phyloP scores from a whole-genome alignment of 2,113 vertebrate genomes.

The Proterorhinus semilunaris region DNA sequence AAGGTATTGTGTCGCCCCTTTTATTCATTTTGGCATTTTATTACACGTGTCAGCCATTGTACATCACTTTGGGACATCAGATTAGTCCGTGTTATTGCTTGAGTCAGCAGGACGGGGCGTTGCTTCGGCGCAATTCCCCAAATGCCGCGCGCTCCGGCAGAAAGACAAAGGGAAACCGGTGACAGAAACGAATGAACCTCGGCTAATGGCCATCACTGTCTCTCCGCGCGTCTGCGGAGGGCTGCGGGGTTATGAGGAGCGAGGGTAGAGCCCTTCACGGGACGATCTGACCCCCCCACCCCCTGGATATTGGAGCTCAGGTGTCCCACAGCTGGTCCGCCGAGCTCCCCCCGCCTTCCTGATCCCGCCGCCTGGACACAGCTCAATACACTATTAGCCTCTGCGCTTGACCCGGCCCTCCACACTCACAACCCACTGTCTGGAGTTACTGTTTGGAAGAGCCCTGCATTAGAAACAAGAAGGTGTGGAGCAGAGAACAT shows the following conservation, averaged over 20 bases:
- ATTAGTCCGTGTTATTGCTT: constrained; percentile 1
- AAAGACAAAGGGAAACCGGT: constrained; percentile 33
- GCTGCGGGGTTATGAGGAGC: constrained; percentile 46
- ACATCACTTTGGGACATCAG: constrained; percentile 1
- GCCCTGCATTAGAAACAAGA: neutral
- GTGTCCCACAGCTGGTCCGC: constrained; percentile 72
- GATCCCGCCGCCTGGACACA: constrained; percentile 65
- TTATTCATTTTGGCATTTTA: neutral
- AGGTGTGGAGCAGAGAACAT: neutral
- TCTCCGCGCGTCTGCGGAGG: constrained; percentile 9
- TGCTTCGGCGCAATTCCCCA: constrained; percentile 11
- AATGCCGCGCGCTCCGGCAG: constrained; percentile 32
- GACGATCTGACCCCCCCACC: constrained; percentile 6
- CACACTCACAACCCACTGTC: constrained; percentile 1
- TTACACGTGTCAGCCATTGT: neutral
- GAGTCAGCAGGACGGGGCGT: constrained; percentile 8
- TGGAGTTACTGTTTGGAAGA: neutral
- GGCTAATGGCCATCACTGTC: constrained; percentile 41
- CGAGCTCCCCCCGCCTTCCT: constrained; percentile 60
- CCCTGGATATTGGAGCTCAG: constrained; percentile 50
- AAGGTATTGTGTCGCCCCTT: too few species aligned
- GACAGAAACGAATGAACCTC: constrained; percentile 50
- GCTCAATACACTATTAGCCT: constrained; percentile 77
- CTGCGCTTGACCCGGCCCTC: constrained; percentile 51
- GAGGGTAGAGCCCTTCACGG: constrained; percentile 41